Evolutionary conservation across 2,888 invertebrate species (phyloP).

Genomic region (Gryllus longicercus): DNA sequence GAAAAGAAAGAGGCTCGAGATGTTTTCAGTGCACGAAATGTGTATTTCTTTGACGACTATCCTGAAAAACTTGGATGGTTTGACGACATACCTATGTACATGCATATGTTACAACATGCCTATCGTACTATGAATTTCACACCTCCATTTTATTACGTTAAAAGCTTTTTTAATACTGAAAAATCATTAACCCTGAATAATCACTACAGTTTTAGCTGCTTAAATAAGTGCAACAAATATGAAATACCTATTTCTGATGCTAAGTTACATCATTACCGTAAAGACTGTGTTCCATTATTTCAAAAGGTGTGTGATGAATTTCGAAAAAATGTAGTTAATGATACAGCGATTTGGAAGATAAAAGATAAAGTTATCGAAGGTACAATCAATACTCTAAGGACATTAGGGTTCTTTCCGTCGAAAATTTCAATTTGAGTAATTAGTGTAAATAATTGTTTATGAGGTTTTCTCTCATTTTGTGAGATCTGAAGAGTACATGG

Average conservation of each 20-base stretch:
- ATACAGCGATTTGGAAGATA: conserved; percentile 18
- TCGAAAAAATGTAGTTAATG: not conserved
- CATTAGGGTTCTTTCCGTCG: no score
- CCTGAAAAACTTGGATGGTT: no score
- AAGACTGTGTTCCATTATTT: not conserved
- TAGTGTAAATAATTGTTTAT: no score
- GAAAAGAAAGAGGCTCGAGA: not conserved
- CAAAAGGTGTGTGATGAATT: not conserved
- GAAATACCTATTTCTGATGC: not conserved
- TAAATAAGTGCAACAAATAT: not conserved
- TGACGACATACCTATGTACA: not conserved
- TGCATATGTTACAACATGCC: not conserved
- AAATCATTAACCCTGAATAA: not conserved
- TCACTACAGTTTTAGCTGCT: not conserved
- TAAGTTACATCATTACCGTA: not conserved
- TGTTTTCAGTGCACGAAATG: not conserved
- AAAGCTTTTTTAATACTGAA: conserved; percentile 11
- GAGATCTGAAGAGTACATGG: no score
- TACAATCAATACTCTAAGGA: no score
- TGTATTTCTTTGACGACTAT: not conserved
- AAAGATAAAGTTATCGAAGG: not conserved
- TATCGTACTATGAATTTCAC: conserved; percentile 19
- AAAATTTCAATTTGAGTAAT: no score
- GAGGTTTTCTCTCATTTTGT: no score
- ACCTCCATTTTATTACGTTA: not conserved